Percentiles rank a stretch among this genome's conserved stretches.
Conservation (phyloP, 2,888 invertebrate species). For the Malthinus flaveolus region DNA sequence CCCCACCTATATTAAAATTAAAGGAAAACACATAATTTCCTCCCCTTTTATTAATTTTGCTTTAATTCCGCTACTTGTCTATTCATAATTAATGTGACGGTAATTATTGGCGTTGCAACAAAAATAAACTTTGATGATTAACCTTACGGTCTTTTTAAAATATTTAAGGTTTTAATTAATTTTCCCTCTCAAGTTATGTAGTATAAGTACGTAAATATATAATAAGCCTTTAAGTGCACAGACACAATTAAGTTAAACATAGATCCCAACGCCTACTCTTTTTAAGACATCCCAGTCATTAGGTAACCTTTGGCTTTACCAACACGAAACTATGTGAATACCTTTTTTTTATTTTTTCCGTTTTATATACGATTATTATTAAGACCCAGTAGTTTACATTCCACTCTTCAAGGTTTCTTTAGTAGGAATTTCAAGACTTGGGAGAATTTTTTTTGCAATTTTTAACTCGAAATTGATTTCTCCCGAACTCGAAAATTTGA, state of each 20-base stretch:
- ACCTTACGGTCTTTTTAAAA: background rate
- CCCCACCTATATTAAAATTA: too few species aligned
- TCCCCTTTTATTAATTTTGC: too few species aligned
- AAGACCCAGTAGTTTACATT: conserved; percentile 7
- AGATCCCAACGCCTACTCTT: conserved; percentile 10
- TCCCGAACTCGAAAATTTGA: too few species aligned
- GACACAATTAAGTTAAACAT: conserved; percentile 9
- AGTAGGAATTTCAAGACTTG: too few species aligned
- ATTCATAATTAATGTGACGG: too few species aligned
- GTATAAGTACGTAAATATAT: background rate
- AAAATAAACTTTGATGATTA: background rate
- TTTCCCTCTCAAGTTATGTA: conserved; percentile 1
- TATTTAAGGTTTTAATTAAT: conserved; percentile 1
- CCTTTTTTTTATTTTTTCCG: background rate
- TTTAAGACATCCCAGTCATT: conserved; percentile 11
- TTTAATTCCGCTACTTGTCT: too few species aligned
- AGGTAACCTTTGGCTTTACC: conserved; percentile 17
- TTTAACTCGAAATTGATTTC: too few species aligned
- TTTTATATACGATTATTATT: conserved; percentile 1
- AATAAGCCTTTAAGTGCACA: conserved; percentile 3
- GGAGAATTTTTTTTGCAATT: too few species aligned
- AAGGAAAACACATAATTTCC: too few species aligned
- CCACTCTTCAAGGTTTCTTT: background rate
- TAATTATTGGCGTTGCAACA: background rate
- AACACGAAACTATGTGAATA: conserved; percentile 15